phyloP scores from a whole-genome alignment of 2,113 vertebrate species.

The Malurus elegans region DNA sequence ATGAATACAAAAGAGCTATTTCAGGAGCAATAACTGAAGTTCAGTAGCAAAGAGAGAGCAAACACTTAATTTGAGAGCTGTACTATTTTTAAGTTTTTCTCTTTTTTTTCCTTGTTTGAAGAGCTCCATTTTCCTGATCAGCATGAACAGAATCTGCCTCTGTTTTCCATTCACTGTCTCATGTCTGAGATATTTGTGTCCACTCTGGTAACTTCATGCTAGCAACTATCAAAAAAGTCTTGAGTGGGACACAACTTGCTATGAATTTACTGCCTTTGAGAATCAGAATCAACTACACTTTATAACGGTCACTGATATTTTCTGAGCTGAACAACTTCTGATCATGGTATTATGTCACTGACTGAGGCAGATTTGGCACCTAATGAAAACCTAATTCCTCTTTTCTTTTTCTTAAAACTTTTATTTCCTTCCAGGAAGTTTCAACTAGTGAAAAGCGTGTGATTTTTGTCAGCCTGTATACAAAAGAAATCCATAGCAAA shows the following conservation, averaged over 20 bases:
- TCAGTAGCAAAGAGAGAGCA: conserved; percentile 10
- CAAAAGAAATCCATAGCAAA: neutral
- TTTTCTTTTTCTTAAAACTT: neutral
- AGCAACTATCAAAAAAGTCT: neutral
- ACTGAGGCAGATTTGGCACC: neutral
- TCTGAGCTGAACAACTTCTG: neutral
- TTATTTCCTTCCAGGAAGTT: neutral
- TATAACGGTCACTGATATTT: neutral
- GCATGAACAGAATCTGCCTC: neutral
- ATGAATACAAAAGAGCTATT: conserved; percentile 23
- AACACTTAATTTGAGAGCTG: conserved; percentile 1
- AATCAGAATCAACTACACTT: neutral
- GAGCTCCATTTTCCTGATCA: neutral
- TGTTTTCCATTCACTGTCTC: neutral
- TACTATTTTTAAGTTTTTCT: neutral
- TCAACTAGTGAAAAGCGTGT: neutral
- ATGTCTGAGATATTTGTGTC: neutral
- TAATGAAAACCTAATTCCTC: neutral
- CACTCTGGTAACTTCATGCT: neutral
- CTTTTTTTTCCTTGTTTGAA: neutral
- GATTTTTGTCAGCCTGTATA: neutral
- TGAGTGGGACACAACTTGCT: neutral
- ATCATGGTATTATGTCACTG: neutral
- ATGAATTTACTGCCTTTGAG: neutral
- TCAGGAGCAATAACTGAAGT: neutral